Evolutionary conservation across 2,888 invertebrate genomes (phyloP).

Genomic region (Meloe dianella): DNA sequence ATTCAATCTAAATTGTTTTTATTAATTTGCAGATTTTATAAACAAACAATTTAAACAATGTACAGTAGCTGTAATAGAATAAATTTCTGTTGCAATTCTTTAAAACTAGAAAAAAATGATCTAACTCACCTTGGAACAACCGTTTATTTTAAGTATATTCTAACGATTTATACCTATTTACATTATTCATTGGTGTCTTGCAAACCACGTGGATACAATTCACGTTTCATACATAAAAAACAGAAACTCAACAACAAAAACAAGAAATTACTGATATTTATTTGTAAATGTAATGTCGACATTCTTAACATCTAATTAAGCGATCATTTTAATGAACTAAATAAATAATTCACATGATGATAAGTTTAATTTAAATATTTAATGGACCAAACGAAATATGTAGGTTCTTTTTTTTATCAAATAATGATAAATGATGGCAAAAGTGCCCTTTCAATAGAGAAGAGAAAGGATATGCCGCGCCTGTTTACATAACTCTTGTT

Average conservation of each 20-base stretch:
- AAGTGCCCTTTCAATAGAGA: conserved; percentile 9
- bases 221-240: background rate
- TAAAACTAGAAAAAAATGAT: background rate
- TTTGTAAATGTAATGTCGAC: background rate
- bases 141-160: background rate
- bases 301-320: background rate
- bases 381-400: background rate
- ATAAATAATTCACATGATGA: background rate
- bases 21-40: background rate
- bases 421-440: conserved; percentile 10
- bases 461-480: conserved; percentile 13
- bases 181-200: background rate
- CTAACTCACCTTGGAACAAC: conserved; percentile 7
- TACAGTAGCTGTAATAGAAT: background rate
- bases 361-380: background rate
- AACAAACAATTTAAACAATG: background rate
- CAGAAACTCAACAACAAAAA: background rate
- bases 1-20: background rate
- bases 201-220: conserved; percentile 6
- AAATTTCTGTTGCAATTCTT: background rate
- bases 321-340: background rate
- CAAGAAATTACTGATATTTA: background rate
- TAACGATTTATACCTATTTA: conserved; percentile 3
- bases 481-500: conserved; percentile 13
- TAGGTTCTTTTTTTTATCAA: background rate